These are phyloP conservation scores for Semnornis frantzii DNA, from an alignment of 2,113 vertebrate genomes.

Conservation along the genomic window DNA sequence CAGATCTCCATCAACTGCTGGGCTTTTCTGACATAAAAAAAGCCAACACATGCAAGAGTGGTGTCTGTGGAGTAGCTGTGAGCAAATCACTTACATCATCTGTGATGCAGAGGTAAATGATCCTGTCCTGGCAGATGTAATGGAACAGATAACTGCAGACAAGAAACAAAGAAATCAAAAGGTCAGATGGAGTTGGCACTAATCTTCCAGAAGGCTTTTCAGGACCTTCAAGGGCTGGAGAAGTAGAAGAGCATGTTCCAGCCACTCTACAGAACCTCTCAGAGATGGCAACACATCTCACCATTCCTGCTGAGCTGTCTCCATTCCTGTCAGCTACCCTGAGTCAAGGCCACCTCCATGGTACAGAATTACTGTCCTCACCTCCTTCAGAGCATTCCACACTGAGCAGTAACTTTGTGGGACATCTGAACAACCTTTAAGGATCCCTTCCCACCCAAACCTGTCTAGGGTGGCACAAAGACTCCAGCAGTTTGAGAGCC, in stretches of 20 bases:
- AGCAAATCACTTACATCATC: conserved; percentile 90
- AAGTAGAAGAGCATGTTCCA: not conserved
- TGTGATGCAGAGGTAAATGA: conserved; percentile 97
- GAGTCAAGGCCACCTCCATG: no score
- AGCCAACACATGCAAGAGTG: not conserved
- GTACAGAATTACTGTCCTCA: no score
- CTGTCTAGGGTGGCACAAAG: not conserved
- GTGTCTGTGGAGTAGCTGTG: not conserved
- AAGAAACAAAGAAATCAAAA: not conserved
- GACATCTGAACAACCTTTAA: no score
- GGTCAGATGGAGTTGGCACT: not conserved
- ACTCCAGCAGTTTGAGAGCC: not conserved
- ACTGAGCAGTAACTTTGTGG: no score
- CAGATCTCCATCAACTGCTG: not conserved
- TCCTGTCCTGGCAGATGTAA: conserved; percentile 98
- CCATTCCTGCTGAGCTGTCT: no score
- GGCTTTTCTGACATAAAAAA: not conserved
- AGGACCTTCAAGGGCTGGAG: not conserved
- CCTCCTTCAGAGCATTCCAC: no score
- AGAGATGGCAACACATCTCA: not conserved
- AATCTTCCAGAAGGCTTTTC: not conserved
- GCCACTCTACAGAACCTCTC: not conserved
- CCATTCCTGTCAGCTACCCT: no score
- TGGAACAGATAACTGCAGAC: conserved; percentile 93
- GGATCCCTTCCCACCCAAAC: no score